Base-by-base conservation (phyloP, 2,888 invertebrate genomes). In the Netelia melanura region DNA sequence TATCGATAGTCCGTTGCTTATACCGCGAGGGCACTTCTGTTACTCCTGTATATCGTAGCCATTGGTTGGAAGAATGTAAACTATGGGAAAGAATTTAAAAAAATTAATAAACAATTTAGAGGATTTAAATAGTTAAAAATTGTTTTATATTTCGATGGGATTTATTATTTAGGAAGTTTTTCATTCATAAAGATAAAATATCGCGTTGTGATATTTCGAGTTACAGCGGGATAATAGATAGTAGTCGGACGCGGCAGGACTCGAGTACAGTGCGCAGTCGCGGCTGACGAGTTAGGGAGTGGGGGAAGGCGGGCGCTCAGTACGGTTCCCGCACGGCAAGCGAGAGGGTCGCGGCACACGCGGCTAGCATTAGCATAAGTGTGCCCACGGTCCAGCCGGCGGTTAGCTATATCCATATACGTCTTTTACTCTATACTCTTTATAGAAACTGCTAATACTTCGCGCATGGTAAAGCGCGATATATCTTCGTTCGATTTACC, bases 351-450 rank as follows among this genome's bases (percentile, higher is more conserved):
- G 38, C 17, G 70, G 79, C 54, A 75, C 85, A 83, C 83, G 83
- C 80, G 83, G 83, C 79, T 30, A 77, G 65, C 82, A 90, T 90
- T 90, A 89, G 84, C 90, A 89, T 89, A 88, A 88, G 88, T 88
- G 89, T 89, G 89, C 89, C 88, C 81, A 68, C 67, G 81, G 64
- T 84, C 79, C 80, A 76, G 65, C 81, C 48, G 54, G 38, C 81
- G 17, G 52, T 78, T 58, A 71, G 3, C 48, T n/a, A 25, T 54
- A 25, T 48, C 77, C 77, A 48, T 48, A 61, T 75, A 52, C 62
- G 21, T 62, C 54, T 23, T 77, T 23, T 25, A 67, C 56, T 30
- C 56, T 30, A 67, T 17, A 48, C 48, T 48, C 48, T 14, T 48
- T 14, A 48, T 56, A 21, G 21, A 56, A 56, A 17, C 56, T 56